Conservation (phyloP, 2,797 vertebrate genomes). For the Thripadectes ignobilis region DNA sequence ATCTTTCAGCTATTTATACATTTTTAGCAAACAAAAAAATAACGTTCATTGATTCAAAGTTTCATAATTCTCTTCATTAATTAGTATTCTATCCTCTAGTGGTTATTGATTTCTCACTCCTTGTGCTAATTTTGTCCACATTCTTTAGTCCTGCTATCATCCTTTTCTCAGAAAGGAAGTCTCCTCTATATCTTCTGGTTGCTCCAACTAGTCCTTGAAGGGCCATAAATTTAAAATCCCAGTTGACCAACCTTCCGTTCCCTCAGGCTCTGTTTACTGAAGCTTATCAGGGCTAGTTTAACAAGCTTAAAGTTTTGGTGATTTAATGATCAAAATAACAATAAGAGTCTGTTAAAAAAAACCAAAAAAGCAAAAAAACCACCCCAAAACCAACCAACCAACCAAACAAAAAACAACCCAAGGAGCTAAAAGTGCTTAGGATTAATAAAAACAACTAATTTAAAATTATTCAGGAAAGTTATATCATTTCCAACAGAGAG, state of each 20-base stretch:
- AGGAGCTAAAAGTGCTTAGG: neutral
- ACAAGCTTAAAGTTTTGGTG: neutral
- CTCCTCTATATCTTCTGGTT: neutral
- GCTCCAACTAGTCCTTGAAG: neutral
- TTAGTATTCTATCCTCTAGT: neutral
- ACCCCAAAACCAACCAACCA: no score
- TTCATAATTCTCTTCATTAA: neutral
- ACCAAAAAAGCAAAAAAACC: no score
- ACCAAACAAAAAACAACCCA: neutral
- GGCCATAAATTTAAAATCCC: neutral
- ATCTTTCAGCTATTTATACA: neutral
- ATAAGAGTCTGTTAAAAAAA: neutral
- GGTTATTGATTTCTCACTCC: neutral
- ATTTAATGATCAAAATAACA: neutral
- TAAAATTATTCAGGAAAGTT: neutral
- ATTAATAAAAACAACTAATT: neutral
- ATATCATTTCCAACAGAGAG: neutral
- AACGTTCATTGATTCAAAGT: neutral
- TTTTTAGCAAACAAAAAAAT: neutral
- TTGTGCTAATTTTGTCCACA: neutral
- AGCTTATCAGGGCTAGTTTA: neutral
- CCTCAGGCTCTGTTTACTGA: neutral
- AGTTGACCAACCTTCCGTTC: neutral
- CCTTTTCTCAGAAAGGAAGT: neutral
- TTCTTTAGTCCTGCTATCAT: neutral